phyloP scores from a whole-genome alignment of 1,140 invertebrate species.

The Drosophila insularis region DNA sequence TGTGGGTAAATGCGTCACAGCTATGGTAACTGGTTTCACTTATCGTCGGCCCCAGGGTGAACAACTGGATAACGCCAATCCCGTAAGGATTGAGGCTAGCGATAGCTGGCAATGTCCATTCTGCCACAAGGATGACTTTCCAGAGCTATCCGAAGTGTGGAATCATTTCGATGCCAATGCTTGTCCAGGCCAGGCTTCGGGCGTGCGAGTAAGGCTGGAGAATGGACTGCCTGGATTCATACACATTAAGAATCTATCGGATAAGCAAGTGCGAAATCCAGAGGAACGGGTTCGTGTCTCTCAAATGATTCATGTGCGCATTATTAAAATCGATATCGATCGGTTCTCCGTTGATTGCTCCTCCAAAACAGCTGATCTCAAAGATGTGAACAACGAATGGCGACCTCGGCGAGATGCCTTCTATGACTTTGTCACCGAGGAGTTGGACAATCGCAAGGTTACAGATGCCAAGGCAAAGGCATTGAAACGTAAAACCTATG shows the following conservation, averaged over 20 bases:
- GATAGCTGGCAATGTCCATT: slow-evolving; percentile 99
- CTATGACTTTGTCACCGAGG: slow-evolving; percentile 95
- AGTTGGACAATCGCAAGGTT: slow-evolving; percentile 89
- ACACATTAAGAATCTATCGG: slow-evolving; percentile 96
- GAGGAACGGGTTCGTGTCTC: slow-evolving; percentile 93
- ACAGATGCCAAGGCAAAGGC: slow-evolving; percentile 91
- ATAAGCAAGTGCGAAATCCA: slow-evolving; percentile 96
- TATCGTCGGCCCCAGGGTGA: slow-evolving; percentile 95
- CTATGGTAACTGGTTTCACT: slow-evolving; percentile 90
- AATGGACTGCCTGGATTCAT: slow-evolving; percentile 98
- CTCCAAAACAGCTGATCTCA: slow-evolving; percentile 95
- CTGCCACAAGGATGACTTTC: slow-evolving; percentile 97
- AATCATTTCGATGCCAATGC: slow-evolving; percentile 98
- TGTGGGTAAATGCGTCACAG: slow-evolving; percentile 93
- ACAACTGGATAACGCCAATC: slow-evolving; percentile 97
- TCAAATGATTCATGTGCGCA: slow-evolving; percentile 95
- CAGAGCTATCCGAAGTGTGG: slow-evolving; percentile 98
- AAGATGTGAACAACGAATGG: slow-evolving; percentile 95
- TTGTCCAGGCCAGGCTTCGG: slow-evolving; percentile 97
- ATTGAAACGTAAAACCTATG: slow-evolving; percentile 89
- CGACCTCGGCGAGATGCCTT: slow-evolving; percentile 94
- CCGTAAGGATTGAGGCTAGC: slow-evolving; percentile 90
- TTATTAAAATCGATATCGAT: slow-evolving; percentile 98
- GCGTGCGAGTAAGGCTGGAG: slow-evolving; percentile 94
- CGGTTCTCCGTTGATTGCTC: slow-evolving; percentile 97